These are phyloP conservation scores for Pseudomyrmex pallidus DNA, from an alignment of 1,140 invertebrate species.

Conservation along the genomic window DNA sequence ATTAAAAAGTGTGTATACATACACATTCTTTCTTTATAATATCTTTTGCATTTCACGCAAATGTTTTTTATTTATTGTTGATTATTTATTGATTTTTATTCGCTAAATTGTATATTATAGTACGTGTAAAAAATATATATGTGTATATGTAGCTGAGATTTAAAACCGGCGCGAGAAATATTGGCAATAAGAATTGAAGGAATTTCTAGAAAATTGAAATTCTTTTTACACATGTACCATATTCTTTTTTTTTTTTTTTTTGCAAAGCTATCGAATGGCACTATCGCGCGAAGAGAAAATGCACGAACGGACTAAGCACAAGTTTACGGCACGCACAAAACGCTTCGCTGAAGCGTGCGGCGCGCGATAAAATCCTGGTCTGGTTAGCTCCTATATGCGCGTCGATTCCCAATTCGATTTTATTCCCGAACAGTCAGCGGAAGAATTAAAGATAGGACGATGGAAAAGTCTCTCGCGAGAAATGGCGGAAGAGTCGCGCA, in stretches of 20 bases:
- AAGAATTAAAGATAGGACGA: conserved; percentile 47
- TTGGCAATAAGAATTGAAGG: not conserved
- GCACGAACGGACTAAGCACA: conserved; percentile 46
- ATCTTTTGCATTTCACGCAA: not conserved
- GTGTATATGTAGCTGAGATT: too few species aligned
- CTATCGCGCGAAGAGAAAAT: conserved; percentile 7
- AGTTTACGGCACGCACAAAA: conserved; percentile 37
- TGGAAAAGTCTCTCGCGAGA: conserved; percentile 44
- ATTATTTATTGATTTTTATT: not conserved
- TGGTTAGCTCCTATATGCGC: conserved; percentile 46
- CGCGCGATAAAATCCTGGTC: conserved; percentile 50
- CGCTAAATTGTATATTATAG: not conserved
- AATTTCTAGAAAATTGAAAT: not conserved
- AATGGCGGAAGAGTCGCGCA: conserved; percentile 42
- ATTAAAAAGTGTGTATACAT: not conserved
- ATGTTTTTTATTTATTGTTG: not conserved
- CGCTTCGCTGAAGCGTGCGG: conserved; percentile 40
- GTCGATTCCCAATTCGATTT: conserved; percentile 43
- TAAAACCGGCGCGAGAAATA: not conserved
- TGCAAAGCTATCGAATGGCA: conserved; percentile 2
- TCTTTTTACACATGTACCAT: not conserved
- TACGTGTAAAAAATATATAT: too few species aligned
- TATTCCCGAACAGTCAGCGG: conserved; percentile 2
- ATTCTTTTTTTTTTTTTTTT: not conserved
- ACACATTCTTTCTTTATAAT: not conserved